Evolutionary conservation across 2,888 invertebrate species (phyloP).

Genomic region (Macaria notata): DNA sequence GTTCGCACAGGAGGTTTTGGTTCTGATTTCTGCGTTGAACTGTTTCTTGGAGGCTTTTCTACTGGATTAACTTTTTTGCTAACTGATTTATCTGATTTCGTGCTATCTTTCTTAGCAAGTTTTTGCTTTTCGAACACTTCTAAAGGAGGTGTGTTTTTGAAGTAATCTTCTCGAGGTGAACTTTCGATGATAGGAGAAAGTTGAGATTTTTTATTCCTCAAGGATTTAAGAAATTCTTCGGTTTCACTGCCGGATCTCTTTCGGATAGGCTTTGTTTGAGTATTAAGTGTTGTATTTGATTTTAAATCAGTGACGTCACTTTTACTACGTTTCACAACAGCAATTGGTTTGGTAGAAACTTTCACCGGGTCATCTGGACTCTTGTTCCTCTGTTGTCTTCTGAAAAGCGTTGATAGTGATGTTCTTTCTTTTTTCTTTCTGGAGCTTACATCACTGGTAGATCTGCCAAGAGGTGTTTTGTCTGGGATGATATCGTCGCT

Average conservation of each 20-base stretch:
- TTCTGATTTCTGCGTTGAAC: conserved; percentile 65
- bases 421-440: conserved; percentile 79
- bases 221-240: conserved; percentile 80
- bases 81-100: conserved; percentile 49
- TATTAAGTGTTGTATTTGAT: conserved; percentile 70
- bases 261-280: conserved; percentile 72
- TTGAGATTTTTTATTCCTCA: conserved; percentile 84
- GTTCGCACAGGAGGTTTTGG: conserved; percentile 66
- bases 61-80: conserved; percentile 71
- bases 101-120: conserved; percentile 51
- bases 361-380: conserved; percentile 77
- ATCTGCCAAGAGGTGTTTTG: conserved; percentile 75
- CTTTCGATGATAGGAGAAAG: conserved; percentile 91
- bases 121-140: conserved; percentile 67
- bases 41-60: conserved; percentile 72
- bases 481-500: conserved; percentile 78
- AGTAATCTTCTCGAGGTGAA: conserved; percentile 87
- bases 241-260: conserved; percentile 84
- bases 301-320: conserved; percentile 85
- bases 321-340: conserved; percentile 82
- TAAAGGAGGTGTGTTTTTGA: conserved; percentile 73
- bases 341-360: conserved; percentile 65
- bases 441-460: conserved; percentile 81
- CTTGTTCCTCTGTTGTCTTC: conserved; percentile 81
- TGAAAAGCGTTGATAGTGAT: conserved; percentile 86